These are phyloP conservation scores for Eptesicus fuscus DNA, from an alignment of 2,113 vertebrate genomes.

Conservation along the genomic window DNA sequence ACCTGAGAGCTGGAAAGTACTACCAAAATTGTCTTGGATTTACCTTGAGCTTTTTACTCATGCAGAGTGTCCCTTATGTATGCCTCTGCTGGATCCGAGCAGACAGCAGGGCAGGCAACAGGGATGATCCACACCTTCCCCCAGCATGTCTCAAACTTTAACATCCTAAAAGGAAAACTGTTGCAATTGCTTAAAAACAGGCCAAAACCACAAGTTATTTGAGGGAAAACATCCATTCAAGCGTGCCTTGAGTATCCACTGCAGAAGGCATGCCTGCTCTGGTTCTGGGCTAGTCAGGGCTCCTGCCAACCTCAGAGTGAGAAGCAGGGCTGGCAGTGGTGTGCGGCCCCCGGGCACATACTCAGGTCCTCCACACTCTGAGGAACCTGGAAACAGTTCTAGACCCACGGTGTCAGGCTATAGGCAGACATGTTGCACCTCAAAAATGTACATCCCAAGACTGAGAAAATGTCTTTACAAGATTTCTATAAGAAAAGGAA, in stretches of 20 bases:
- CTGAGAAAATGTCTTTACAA: neutral
- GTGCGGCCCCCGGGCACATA: accelerated
- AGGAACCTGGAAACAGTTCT: neutral
- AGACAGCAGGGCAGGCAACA: neutral
- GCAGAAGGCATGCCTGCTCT: neutral
- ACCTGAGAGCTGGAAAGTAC: neutral
- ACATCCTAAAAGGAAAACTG: neutral
- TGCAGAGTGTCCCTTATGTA: neutral
- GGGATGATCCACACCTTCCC: neutral
- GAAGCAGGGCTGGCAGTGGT: neutral
- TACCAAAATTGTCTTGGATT: neutral
- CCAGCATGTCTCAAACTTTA: neutral
- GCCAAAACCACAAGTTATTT: neutral
- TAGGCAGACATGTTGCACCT: neutral
- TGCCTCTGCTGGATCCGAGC: neutral
- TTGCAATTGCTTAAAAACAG: neutral
- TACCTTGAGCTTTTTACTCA: neutral
- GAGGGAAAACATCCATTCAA: neutral
- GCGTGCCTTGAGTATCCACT: neutral
- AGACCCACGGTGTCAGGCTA: accelerated
- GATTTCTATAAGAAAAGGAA: neutral
- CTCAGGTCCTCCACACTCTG: neutral
- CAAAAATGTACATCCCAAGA: neutral
- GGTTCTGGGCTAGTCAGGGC: neutral
- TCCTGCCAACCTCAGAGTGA: neutral